phyloP scores from a whole-genome alignment of 2,113 vertebrate species.

The Hoplias malabaricus region DNA sequence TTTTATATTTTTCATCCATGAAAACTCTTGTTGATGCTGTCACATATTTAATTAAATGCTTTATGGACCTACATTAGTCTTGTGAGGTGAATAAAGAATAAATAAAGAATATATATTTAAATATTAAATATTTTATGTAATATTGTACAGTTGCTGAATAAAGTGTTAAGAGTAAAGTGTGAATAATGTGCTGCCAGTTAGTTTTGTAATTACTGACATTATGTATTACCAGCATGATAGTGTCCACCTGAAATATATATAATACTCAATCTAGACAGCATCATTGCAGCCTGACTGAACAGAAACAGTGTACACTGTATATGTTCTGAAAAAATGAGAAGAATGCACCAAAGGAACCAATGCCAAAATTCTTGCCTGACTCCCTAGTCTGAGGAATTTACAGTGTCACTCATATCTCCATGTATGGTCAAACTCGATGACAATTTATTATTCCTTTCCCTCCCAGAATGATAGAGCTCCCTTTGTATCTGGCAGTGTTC shows the following conservation, averaged over 20 bases:
- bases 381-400: slow-evolving; percentile 56
- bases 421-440: slow-evolving; percentile 28
- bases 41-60: too few relatives aligned
- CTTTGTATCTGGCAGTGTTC: neutral
- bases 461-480: neutral
- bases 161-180: too few relatives aligned
- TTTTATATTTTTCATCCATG: too few relatives aligned
- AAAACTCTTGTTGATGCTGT: neutral
- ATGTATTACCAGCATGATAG: neutral
- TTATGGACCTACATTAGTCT: too few relatives aligned
- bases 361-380: slow-evolving; percentile 53
- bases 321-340: neutral
- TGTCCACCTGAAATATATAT: neutral
- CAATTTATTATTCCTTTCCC: neutral
- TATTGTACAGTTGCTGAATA: too few relatives aligned
- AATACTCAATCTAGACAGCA: neutral
- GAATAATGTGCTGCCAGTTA: neutral
- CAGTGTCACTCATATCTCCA: slow-evolving; percentile 47
- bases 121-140: too few relatives aligned
- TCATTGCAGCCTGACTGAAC: neutral
- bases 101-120: too few relatives aligned
- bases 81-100: too few relatives aligned
- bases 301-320: neutral
- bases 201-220: neutral
- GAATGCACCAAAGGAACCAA: slow-evolving; percentile 41